phyloP scores from a whole-genome alignment of 2,113 vertebrate species.

The Seriola dumerili region DNA sequence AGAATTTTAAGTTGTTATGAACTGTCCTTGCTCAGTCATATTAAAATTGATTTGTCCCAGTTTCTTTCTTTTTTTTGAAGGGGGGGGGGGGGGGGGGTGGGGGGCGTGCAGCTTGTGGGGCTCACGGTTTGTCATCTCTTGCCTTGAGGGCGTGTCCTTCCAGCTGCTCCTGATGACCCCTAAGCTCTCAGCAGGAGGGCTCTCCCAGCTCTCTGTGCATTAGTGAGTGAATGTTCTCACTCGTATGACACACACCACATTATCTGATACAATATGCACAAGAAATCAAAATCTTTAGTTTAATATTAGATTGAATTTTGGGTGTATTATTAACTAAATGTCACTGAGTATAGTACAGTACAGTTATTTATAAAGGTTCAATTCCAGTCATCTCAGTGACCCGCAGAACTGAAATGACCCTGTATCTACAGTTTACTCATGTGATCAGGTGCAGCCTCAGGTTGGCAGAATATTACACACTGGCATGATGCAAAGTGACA shows the following conservation, averaged over 20 bases:
- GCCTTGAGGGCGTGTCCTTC: background rate
- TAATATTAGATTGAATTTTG: background rate
- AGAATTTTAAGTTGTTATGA: too few relatives aligned
- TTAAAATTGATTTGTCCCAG: too few relatives aligned
- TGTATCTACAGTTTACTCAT: too few relatives aligned
- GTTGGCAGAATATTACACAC: too few relatives aligned
- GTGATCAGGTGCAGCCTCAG: background rate
- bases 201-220: too few relatives aligned
- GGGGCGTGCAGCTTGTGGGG: background rate
- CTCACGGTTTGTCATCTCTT: background rate
- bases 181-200: constrained; percentile 25
- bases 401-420: background rate
- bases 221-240: background rate
- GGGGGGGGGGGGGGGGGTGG: too few relatives aligned
- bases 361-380: too few relatives aligned
- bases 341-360: too few relatives aligned
- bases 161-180: background rate
- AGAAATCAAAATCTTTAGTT: background rate
- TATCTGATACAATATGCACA: background rate
- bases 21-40: too few relatives aligned
- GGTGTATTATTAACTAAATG: background rate
- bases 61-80: too few relatives aligned
- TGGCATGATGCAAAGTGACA: constrained; percentile 9
- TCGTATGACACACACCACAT: too few relatives aligned
- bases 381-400: too few relatives aligned